These are phyloP conservation scores for Crenichthys baileyi DNA, from an alignment of 2,797 vertebrate genomes.

Conservation along the genomic window DNA sequence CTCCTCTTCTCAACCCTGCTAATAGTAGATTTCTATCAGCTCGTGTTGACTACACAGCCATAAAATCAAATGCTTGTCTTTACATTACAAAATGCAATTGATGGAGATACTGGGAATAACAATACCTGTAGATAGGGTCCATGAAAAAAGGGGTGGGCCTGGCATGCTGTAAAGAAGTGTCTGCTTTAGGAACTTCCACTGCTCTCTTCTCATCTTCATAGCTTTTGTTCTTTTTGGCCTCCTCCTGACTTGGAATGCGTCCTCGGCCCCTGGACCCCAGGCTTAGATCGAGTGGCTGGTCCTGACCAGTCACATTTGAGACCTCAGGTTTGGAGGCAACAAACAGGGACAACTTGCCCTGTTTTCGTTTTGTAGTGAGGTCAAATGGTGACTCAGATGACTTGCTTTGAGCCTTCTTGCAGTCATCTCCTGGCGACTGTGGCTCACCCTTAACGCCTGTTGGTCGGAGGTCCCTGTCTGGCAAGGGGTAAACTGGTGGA, in stretches of 20 bases:
- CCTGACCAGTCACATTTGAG: conserved; percentile 83
- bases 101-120: conserved; percentile 74
- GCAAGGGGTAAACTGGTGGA: conserved; percentile 95
- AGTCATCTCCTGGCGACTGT: conserved; percentile 86
- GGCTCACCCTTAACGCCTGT: conserved; percentile 89
- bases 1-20: conserved; percentile 99
- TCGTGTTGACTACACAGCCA: conserved; percentile 62
- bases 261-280: conserved; percentile 90
- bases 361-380: conserved; percentile 96
- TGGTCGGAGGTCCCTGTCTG: conserved; percentile 92
- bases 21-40: conserved; percentile 89
- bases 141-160: conserved; percentile 98
- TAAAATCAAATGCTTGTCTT: not conserved
- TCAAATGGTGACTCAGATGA: conserved; percentile 93
- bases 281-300: conserved; percentile 97
- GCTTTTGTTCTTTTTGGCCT: conserved; percentile 85
- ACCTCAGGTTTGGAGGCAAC: conserved; percentile 82
- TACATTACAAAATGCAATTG: not conserved
- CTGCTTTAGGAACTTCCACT: conserved; percentile 84
- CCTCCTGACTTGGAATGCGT: conserved; percentile 79
- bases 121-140: conserved; percentile 99
- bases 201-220: conserved; percentile 89
- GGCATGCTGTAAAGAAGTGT: conserved; percentile 94
- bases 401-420: conserved; percentile 89
- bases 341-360: conserved; percentile 86